Evolutionary conservation across 2,888 invertebrate genomes (phyloP), one percentile per base, ranked within the genome.

Genomic region (Belgica antarctica): DNA sequence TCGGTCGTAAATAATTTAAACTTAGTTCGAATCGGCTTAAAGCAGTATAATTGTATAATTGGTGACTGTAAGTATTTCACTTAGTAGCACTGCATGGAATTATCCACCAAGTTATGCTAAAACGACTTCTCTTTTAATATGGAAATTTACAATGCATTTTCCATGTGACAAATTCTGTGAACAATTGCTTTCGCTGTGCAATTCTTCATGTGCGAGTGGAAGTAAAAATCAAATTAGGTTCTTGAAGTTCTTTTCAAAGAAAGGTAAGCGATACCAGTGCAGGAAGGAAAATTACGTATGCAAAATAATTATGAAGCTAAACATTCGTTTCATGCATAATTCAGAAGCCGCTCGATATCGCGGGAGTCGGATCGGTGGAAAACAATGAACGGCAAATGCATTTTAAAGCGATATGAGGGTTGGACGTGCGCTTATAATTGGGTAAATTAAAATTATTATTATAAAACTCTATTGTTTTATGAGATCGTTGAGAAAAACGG

Each of bases 401-500:
- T 12, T 41, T 10, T 41, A 41, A 31, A 52, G 24, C 22, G 2
- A 22, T 19, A 12, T n/a, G 41, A 41, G 41, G 52, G 52, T 5
- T 41, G 19, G 52, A 8, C 12, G 34, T 8, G 34, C n/a, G 59
- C 25, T 25, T 8, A 59, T 59, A 59, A 59, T 59, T 59, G 59
- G 27, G 3, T 19, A 27, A 59, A 59, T 59, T 59, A 59, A 59
- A 24, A n/a, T n/a, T 15, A 52, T 52, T 7, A 17, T n/a, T 52
- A 52, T 52, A 52, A 52, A 52, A 15, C 52, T 52, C 59, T 59
- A 59, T 59, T 59, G 59, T 59, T 59, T 59, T 27, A 52, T 52
- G 17, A 41, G 41, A n/a, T 41, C n/a, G n/a, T n/a, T n/a, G n/a
- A n/a, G n/a, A n/a, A n/a, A 10, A 41, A 41, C 52, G 8, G 52